These are phyloP conservation scores for Cynocephalus volans DNA, from an alignment of 2,113 vertebrate species.

Conservation along the genomic window DNA sequence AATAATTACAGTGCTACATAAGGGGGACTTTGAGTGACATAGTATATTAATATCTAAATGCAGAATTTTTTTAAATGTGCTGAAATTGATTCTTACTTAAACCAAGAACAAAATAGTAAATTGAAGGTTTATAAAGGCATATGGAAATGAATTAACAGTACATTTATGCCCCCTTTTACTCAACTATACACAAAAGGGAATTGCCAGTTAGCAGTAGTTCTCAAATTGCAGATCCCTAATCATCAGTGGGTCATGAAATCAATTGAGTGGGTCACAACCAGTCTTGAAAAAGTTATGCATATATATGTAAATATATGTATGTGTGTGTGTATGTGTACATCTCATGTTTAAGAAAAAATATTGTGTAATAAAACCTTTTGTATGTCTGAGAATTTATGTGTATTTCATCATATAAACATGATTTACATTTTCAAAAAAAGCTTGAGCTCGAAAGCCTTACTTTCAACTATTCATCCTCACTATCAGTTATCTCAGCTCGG, in stretches of 20 bases:
- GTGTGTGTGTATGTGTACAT: not conserved
- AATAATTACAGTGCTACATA: not conserved
- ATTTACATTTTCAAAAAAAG: not conserved
- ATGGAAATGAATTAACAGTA: not conserved
- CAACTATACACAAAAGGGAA: not conserved
- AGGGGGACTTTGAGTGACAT: not conserved
- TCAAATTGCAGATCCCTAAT: not conserved
- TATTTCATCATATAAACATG: not conserved
- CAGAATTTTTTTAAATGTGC: not conserved
- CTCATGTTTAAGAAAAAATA: conserved; percentile 16
- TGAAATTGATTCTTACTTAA: conserved; percentile 56
- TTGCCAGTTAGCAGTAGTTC: not conserved
- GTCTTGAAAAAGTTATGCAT: not conserved
- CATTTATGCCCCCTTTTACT: not conserved
- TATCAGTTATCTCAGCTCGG: not conserved
- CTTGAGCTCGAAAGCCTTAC: not conserved
- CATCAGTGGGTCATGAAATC: not conserved
- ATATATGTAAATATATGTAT: too few species aligned
- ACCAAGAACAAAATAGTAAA: conserved; percentile 48
- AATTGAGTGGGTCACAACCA: not conserved
- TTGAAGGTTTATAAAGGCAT: not conserved
- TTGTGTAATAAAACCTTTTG: not conserved
- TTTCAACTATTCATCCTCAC: not conserved
- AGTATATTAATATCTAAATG: not conserved
- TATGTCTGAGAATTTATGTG: not conserved